Conservation (phyloP, 37 sponge, comb jelly and placozoan species). For the Chondrosia reniformis region DNA sequence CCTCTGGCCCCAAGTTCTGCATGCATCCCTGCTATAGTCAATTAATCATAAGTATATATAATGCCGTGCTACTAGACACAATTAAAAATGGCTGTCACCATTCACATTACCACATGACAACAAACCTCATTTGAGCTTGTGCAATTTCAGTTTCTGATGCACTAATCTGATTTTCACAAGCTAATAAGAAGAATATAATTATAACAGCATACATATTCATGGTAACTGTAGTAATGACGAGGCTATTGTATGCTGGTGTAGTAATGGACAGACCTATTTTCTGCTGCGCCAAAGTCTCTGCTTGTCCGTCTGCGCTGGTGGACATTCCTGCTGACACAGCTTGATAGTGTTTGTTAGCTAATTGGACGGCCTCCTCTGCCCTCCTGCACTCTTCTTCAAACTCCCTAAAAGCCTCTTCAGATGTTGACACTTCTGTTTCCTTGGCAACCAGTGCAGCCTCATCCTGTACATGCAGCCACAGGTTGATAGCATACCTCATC, state of each 20-base stretch:
- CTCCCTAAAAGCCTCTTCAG: conserved; percentile 2
- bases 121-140: conserved; percentile 88
- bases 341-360: conserved; percentile 76
- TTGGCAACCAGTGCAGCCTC: conserved; percentile 29
- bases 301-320: conserved; percentile 65
- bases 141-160: conserved; percentile 61
- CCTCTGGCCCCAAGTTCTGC: no score
- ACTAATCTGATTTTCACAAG: conserved; percentile 73
- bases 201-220: not conserved
- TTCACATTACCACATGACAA: not conserved
- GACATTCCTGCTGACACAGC: conserved; percentile 89
- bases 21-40: no score
- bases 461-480: conserved; percentile 29
- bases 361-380: conserved; percentile 51
- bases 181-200: conserved; percentile 7
- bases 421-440: conserved; percentile 19
- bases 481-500: no score
- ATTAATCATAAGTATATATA: no score
- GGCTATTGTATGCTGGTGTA: not conserved
- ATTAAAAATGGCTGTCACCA: no score
- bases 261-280: conserved; percentile 56
- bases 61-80: no score
- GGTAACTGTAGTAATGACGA: not conserved
- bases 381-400: conserved; percentile 39
- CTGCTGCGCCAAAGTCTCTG: conserved; percentile 79